Conservation (phyloP, 2,113 vertebrate species). For the Microcebus lehilahytsara region DNA sequence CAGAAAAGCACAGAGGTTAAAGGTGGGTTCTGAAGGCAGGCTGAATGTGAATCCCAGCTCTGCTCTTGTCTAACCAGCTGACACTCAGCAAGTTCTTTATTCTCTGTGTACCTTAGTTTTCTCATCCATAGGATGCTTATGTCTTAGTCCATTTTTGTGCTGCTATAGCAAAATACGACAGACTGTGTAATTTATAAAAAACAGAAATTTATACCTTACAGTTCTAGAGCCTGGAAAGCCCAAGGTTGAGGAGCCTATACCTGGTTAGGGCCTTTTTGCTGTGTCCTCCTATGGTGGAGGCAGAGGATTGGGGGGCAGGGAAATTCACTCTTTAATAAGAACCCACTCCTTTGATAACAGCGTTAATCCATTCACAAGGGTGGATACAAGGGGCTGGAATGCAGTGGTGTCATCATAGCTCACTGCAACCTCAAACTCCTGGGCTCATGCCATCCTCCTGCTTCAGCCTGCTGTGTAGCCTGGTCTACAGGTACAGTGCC, state of each 20-base stretch:
- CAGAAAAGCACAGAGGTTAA: neutral
- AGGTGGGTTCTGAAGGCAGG: neutral
- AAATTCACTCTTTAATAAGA: neutral
- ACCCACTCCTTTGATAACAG: neutral
- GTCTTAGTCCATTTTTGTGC: neutral
- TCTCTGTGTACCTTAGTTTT: neutral
- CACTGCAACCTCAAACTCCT: too few species aligned
- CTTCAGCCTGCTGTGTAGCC: too few species aligned
- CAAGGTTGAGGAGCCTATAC: neutral
- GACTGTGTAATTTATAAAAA: neutral
- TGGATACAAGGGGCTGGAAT: neutral
- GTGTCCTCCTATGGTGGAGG: neutral
- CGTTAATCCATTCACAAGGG: neutral
- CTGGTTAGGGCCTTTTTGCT: neutral
- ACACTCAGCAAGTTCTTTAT: neutral
- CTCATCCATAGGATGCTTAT: neutral
- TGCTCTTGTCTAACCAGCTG: neutral
- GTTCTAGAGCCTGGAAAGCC: too few species aligned
- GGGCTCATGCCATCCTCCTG: too few species aligned
- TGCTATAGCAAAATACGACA: neutral
- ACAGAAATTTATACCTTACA: neutral
- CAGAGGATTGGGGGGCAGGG: too few species aligned
- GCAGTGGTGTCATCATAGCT: too few species aligned
- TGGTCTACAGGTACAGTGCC: too few species aligned
- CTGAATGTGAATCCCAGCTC: neutral